Base-by-base conservation (phyloP, 1,140 invertebrate genomes). In the Rhyzopertha dominica region DNA sequence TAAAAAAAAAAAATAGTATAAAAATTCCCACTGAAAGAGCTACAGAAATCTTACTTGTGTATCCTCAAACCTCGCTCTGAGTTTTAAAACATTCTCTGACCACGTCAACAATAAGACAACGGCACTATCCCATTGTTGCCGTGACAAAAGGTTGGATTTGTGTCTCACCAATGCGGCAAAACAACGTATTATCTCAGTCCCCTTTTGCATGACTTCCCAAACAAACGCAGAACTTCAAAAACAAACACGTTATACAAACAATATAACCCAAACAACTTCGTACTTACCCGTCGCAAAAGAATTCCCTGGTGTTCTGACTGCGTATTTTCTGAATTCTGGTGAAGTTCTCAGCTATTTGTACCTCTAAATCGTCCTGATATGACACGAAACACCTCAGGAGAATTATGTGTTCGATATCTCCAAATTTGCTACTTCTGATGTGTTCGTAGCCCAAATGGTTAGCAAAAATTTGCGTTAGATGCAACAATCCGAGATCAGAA, bases 111-210 rank as follows among this genome's bases (percentile, higher is more conserved):
- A 54, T n/a, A 73, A 76, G 53, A 85, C 76, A 8, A 82, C 65
- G 31, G 79, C 72, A 40, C 77, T 74, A 64, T 85, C 82, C 82
- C 83, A 85, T 25, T 78, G 71, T 35, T 63, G 62, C 7, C 60
- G 51, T 10, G 55, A 67, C 14, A 80, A 51, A 45, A 66, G 60
- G 14, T 59, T 53, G 1, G 77, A 70, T 47, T 62, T 51, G 42
- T 47, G 57, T 20, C 38, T 54, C 2, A 66, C 48, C 16, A 69
- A 51, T 49, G 56, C 46, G 3, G 63, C 60, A 13, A 70, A 52
- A 12, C 71, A 58, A 39, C 65, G 55, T 23, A 74, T 64, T 18
- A 70, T 43, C 62, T 75, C 34, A 65, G 52, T 38, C 52, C 64
- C 25, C 65, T 40, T 44, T 41, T 63, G 31, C 65, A 46, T 20